Percentiles rank a stretch among this genome's conserved stretches.
phyloP scores from a whole-genome alignment of 2,888 invertebrate species.

The Syrphus vitripennis region DNA sequence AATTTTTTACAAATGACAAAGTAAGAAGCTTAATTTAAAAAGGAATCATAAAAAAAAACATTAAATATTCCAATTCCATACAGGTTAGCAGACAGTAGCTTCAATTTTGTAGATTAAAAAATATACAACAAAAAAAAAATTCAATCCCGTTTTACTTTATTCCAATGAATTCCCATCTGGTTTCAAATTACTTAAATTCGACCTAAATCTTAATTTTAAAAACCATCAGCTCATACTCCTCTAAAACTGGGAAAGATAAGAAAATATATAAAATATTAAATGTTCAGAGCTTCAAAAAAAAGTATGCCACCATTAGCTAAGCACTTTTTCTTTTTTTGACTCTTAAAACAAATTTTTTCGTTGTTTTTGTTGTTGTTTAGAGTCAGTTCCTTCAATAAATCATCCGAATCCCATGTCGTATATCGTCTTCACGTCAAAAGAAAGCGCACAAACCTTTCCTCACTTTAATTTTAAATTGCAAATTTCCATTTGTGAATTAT shows the following conservation, averaged over 20 bases:
- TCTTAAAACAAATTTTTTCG: no score
- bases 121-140: background rate
- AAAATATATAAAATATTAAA: background rate
- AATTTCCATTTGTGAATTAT: constrained; percentile 66
- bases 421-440: background rate
- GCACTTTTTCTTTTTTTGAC: background rate
- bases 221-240: background rate
- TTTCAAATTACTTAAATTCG: constrained; percentile 16
- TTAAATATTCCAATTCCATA: no score
- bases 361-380: constrained; percentile 20
- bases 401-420: constrained; percentile 36
- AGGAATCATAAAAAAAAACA: no score
- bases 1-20: no score
- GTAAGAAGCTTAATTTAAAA: no score
- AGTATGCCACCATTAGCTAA: background rate
- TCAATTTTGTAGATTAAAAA: background rate
- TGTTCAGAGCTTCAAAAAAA: background rate
- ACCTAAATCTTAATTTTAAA: constrained; percentile 18
- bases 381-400: constrained; percentile 48
- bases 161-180: background rate
- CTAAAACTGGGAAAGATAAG: background rate
- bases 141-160: background rate
- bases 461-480: constrained; percentile 66
- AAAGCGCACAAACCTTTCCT: constrained; percentile 21
- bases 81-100: background rate